Conservation (phyloP, 2,888 invertebrate species). For the Cloeon dipterum region DNA sequence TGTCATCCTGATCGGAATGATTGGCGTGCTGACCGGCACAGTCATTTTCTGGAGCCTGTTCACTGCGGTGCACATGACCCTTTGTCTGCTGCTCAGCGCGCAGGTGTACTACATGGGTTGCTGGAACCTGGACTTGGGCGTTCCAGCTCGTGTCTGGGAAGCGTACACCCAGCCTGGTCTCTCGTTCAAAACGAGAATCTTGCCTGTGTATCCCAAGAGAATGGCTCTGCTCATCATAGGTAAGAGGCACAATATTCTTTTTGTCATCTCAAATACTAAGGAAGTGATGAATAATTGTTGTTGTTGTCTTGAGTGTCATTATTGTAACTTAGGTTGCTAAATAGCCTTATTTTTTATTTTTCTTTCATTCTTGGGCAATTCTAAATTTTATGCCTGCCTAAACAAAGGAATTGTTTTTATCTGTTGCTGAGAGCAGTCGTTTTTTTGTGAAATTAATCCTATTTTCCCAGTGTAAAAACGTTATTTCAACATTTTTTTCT, state of each 20-base stretch:
- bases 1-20: slow-evolving; percentile 39
- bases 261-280: no score
- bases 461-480: no score
- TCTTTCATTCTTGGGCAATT: no score
- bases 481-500: no score
- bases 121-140: slow-evolving; percentile 23
- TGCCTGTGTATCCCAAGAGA: slow-evolving; percentile 22
- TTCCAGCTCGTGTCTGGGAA: neutral
- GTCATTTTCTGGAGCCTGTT: slow-evolving; percentile 49
- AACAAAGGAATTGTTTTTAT: no score
- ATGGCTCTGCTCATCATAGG: slow-evolving; percentile 21
- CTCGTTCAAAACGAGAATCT: slow-evolving; percentile 10
- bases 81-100: slow-evolving; percentile 38
- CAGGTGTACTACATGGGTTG: slow-evolving; percentile 47
- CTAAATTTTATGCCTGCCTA: no score
- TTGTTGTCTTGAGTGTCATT: no score
- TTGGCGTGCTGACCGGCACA: slow-evolving; percentile 38
- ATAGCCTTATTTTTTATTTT: no score
- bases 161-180: neutral
- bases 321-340: no score
- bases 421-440: no score
- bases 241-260: no score
- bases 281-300: neutral
- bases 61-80: slow-evolving; percentile 38
- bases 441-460: no score